A percentile compares a stretch with the other conserved stretches of the same genome.
These are phyloP conservation scores for Drosophila mimica DNA, from an alignment of 2,888 invertebrate species.

Conservation along the genomic window DNA sequence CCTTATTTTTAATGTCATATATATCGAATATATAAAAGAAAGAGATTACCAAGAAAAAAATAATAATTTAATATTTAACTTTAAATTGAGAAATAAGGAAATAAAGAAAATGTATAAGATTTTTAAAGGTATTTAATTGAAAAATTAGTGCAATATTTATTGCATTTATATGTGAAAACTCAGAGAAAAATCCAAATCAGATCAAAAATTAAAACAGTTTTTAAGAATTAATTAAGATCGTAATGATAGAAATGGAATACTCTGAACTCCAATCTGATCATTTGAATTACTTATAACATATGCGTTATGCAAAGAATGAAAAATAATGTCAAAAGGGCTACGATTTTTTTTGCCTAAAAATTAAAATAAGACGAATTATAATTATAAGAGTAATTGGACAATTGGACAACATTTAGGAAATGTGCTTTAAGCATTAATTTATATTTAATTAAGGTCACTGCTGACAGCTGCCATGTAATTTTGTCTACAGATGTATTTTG, in stretches of 20 bases:
- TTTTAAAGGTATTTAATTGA: no score
- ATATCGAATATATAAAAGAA: neutral
- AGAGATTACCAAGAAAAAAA: fast-evolving
- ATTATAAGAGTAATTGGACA: neutral
- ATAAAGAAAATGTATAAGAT: no score
- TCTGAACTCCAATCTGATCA: no score
- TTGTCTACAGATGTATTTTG: neutral
- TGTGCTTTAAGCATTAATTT: neutral
- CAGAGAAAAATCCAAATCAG: neutral
- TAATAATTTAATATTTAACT: neutral
- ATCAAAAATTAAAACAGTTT: neutral
- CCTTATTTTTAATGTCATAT: neutral
- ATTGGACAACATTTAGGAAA: neutral
- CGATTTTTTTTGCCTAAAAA: neutral
- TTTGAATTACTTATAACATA: no score
- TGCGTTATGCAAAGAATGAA: neutral
- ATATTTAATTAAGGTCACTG: neutral
- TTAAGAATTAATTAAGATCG: neutral
- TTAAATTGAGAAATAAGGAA: neutral
- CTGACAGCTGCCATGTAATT: neutral
- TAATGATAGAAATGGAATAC: neutral
- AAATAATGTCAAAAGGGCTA: neutral
- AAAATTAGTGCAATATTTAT: neutral
- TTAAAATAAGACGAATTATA: neutral
- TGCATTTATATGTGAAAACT: no score